Percentiles rank a stretch among this genome's conserved stretches.
These are phyloP conservation scores for Drusus annulatus DNA, from an alignment of 1,140 invertebrate species.

Conservation along the genomic window DNA sequence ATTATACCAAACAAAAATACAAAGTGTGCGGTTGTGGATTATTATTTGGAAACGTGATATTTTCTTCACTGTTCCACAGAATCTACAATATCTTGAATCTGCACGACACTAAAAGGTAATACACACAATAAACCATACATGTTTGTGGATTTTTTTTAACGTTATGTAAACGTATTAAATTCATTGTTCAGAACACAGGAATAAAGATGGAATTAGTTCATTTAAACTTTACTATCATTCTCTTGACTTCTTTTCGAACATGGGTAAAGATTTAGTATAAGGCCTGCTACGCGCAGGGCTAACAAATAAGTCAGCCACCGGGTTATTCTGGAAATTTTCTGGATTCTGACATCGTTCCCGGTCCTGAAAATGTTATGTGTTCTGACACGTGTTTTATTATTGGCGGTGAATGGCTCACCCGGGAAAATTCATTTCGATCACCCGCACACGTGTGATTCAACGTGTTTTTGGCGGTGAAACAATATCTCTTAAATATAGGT, in stretches of 20 bases:
- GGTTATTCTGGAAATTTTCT: constrained; percentile 18
- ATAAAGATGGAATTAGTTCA: constrained; percentile 1
- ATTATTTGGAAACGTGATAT: neutral
- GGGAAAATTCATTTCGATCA: neutral
- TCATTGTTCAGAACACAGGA: neutral
- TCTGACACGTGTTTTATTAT: constrained; percentile 11
- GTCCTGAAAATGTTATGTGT: no score
- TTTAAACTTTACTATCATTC: neutral
- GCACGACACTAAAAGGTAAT: neutral
- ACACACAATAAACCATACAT: neutral
- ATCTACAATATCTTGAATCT: neutral
- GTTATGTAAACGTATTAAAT: neutral
- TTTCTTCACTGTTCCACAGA: neutral
- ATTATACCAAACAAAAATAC: no score
- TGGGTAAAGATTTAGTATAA: constrained; percentile 56
- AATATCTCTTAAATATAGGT: no score
- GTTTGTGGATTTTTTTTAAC: neutral
- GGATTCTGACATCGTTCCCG: no score
- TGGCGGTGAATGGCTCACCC: neutral
- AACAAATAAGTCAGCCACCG: constrained; percentile 50
- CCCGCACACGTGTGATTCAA: constrained; percentile 1
- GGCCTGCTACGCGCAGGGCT: constrained; percentile 48
- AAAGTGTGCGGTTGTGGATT: no score
- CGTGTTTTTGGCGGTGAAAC: no score
- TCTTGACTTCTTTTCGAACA: neutral